Evolutionary conservation across 2,888 invertebrate species (phyloP).

Genomic region (Tolmerus cingulatus): DNA sequence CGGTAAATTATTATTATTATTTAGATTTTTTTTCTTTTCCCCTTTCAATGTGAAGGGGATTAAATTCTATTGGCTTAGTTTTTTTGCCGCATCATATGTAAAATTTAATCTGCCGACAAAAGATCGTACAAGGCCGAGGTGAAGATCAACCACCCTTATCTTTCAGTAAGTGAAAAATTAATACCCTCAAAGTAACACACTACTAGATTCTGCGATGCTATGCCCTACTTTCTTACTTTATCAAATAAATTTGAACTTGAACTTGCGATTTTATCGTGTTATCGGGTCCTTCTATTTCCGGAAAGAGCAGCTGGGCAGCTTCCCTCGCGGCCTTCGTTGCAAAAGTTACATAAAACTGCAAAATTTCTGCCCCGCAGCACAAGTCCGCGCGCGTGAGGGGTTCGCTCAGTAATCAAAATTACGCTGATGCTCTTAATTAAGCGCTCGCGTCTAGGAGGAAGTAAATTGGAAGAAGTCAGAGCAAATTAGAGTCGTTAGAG

Average conservation of each 20-base stretch:
- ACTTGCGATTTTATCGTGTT: neutral
- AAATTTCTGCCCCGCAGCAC: neutral
- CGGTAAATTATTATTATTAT: no score
- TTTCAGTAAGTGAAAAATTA: no score
- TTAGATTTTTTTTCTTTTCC: no score
- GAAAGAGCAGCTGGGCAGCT: neutral
- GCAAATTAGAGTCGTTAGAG: neutral
- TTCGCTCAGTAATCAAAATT: slow-evolving; percentile 5
- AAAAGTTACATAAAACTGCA: neutral
- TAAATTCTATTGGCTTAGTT: no score
- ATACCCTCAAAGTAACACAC: no score
- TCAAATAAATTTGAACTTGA: neutral
- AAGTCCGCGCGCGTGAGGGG: neutral
- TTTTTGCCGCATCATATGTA: no score
- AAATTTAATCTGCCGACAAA: no score
- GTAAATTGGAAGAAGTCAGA: neutral
- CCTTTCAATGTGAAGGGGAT: no score
- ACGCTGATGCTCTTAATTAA: slow-evolving; percentile 28
- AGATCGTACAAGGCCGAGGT: no score
- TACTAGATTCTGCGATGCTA: no score
- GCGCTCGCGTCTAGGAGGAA: slow-evolving; percentile 8
- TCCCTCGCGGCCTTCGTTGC: neutral
- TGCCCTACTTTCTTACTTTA: neutral
- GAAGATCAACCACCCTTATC: no score
- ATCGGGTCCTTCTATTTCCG: neutral